phyloP scores from a whole-genome alignment of 2,113 vertebrate genomes.

The Paratilapia polleni region DNA sequence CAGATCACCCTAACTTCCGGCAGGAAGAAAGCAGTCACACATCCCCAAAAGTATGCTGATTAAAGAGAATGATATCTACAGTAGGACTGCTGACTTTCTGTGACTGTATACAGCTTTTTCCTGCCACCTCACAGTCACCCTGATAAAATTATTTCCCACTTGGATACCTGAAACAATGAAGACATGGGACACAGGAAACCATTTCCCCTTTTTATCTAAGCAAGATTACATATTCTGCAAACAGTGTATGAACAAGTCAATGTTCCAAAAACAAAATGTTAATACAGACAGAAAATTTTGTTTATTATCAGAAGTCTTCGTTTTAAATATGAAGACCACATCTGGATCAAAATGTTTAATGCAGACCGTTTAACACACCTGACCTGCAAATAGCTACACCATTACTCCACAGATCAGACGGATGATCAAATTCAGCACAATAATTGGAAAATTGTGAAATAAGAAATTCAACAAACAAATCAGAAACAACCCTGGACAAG shows the following conservation, averaged over 20 bases:
- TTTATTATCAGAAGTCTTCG: slow-evolving; percentile 35
- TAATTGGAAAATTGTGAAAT: background rate
- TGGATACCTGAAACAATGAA: background rate
- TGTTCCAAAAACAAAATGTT: slow-evolving; percentile 10
- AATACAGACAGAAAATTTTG: slow-evolving; percentile 44
- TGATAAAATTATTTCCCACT: background rate
- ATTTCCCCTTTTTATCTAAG: slow-evolving; percentile 21
- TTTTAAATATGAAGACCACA: slow-evolving; percentile 36
- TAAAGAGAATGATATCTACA: background rate
- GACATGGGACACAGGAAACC: background rate
- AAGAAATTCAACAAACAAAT: slow-evolving; percentile 15
- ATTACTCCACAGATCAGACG: background rate
- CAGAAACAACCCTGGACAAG: slow-evolving; percentile 16
- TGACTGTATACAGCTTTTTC: background rate
- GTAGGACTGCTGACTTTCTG: background rate
- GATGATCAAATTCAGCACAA: slow-evolving; percentile 22
- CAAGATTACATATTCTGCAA: slow-evolving; percentile 35
- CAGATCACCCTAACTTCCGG: background rate
- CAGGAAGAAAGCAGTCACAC: background rate
- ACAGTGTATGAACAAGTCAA: slow-evolving; percentile 24
- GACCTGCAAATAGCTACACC: slow-evolving; percentile 27
- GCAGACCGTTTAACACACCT: slow-evolving; percentile 21
- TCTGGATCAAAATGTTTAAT: slow-evolving; percentile 30
- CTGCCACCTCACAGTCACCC: background rate
- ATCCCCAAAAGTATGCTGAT: background rate